Evolutionary conservation across 2,797 vertebrate genomes (phyloP).

Genomic region (Gallinago nigripennis): DNA sequence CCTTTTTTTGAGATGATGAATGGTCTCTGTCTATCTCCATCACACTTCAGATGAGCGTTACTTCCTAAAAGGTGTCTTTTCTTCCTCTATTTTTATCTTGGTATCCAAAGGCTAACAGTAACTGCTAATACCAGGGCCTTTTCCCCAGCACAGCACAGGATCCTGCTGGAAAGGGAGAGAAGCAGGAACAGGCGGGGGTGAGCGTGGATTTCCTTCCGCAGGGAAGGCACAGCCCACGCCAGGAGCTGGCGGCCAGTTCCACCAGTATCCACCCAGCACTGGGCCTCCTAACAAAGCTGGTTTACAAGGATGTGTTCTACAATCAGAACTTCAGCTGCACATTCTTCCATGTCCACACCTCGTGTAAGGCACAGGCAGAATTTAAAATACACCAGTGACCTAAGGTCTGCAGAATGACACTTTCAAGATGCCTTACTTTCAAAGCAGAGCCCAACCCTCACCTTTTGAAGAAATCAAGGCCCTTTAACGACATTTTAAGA

Average conservation of each 20-base stretch:
- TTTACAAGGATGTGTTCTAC: neutral
- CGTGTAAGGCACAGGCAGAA: neutral
- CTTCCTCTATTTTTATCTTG: neutral
- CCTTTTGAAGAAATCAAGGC: neutral
- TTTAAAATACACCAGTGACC: neutral
- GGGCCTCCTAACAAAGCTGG: neutral
- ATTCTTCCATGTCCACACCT: fast-evolving
- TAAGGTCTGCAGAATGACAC: neutral
- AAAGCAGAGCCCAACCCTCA: neutral
- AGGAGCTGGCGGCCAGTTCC: neutral
- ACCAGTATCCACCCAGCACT: neutral
- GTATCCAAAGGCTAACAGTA: neutral
- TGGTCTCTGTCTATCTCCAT: neutral
- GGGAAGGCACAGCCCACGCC: too few species aligned
- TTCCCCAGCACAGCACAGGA: neutral
- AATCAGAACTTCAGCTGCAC: neutral
- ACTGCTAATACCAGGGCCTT: neutral
- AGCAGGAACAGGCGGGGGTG: neutral
- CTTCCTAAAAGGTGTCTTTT: neutral
- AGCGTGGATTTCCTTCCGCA: neutral
- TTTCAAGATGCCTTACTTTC: neutral
- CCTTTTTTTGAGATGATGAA: neutral
- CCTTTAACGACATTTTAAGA: neutral
- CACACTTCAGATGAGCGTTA: neutral
- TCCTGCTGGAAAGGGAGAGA: neutral